Base-by-base conservation (phyloP, 1,140 invertebrate species). In the Mamestra configurata region DNA sequence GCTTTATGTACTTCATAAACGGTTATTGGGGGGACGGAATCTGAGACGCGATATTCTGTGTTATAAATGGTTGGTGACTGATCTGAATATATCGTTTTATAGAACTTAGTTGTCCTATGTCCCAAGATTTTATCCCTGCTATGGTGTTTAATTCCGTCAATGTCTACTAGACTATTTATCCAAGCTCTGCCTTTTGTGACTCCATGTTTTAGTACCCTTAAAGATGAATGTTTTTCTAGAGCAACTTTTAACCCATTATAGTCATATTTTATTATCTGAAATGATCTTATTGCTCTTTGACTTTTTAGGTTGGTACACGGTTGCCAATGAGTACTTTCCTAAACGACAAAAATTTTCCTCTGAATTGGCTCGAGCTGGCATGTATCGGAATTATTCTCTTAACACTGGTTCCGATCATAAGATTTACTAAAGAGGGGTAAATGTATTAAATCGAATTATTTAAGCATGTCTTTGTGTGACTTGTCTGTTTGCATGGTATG, bases 301-400 rank as follows among this genome's bases (percentile, higher is more conserved):
- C 18, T 20, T 55, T 55, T 55, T 55, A 55, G 53, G 53, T 13
- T 24, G 20, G 53, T 24, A 24, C 22, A 55, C 53, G 20, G 53
- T 55, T 24, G 3, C 53, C 20, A 55, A 4, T 24, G 53, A 55
- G 53, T 55, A 13, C 24, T 55, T 8, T 10, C 53, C 53, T 2
- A 55, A 24, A 24, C 6, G 0, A 4, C 53, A 55, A 27, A 11
- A 22, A 6, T 55, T 55, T 55, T 27, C 53, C 11, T 13, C 22
- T 55, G 22, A 24, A 22, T 27, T 55, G 53, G 22, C 22, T 55
- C 53, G 22, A 24, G 53, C 20, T 55, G 53, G 53, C 20, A 55
- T 55, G 53, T 55, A 55, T 13, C 53, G 53, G 53, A 55, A 55
- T 24, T 55, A 55, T 55, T 55, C 53, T 55, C 53, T 55, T 55